phyloP scores from a whole-genome alignment of 35 echinoderm and acorn worm species.

The Eucidaris tribuloides region DNA sequence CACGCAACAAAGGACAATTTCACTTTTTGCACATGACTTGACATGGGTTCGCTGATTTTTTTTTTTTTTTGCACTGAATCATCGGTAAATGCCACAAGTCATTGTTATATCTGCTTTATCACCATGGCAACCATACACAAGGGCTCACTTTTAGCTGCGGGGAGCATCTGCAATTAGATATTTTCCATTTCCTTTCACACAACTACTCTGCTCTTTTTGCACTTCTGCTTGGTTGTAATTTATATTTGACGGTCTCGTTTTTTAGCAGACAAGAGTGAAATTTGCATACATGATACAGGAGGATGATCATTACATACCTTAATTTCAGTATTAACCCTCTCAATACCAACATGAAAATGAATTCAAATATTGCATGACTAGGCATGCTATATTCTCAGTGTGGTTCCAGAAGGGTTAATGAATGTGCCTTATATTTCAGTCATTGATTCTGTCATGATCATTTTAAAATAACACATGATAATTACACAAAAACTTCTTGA shows the following conservation, averaged over 20 bases:
- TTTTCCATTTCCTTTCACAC: not conserved
- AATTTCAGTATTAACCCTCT: no score
- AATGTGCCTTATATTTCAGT: no score
- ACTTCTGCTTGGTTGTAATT: not conserved
- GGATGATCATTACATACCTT: no score
- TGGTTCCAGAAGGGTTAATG: no score
- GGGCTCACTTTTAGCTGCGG: not conserved
- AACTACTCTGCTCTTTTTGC: not conserved
- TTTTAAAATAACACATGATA: no score
- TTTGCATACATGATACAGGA: no score
- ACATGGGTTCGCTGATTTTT: not conserved
- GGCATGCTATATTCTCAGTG: no score
- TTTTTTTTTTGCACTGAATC: not conserved
- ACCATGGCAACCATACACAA: conserved; percentile 12
- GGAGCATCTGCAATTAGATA: conserved; percentile 16
- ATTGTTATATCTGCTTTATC: not conserved
- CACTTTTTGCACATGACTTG: not conserved
- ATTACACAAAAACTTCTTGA: no score
- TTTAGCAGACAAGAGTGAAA: not conserved
- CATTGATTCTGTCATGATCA: no score
- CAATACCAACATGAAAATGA: no score
- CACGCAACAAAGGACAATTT: not conserved
- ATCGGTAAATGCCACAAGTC: not conserved
- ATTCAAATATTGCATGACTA: no score
- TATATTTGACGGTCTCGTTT: not conserved